Evolutionary conservation across 1,140 invertebrate species (phyloP), one percentile per base, ranked within the genome.

Genomic region (Babylonia areolata): DNA sequence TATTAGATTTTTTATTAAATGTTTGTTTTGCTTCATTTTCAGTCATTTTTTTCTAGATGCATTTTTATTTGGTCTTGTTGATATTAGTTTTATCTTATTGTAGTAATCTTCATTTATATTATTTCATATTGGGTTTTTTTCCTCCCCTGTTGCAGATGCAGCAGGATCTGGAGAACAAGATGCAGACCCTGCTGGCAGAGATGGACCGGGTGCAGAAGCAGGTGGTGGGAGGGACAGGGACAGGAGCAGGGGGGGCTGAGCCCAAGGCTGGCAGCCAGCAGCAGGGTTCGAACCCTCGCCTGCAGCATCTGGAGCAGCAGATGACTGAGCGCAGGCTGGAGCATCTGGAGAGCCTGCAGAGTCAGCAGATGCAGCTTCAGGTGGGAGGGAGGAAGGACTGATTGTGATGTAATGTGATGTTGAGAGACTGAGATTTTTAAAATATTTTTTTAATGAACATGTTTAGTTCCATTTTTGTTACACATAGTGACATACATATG

Each of bases 301-400:
- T 92, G 31, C 51, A 69, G 5, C 87, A 90, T n/a, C 84, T 92
- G 69, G 92, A 93, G 81, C 84, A 87, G 83, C 91, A 91, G 73
- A 69, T 92, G 42, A 92, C 90, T 79, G 91, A 93, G 64, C 87
- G 89, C 42, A 88, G 92, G 69, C 88, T 93, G 81, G 88, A 92
- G 78, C 90, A 92, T 37, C 81, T 91, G 78, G 92, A 92, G 75
- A 87, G 85, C 51, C 79, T 93, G 69, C 91, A 93, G 79, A 89
- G 91, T 82, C 87, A 91, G 71, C 92, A 93, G 84, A 83, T 92
- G 28, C 89, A 90, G 37, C 89, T 92, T 87, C 91, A 93, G 91
- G 92, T 92, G 82, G 71, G 80, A 73, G 9, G 46, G n/a, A n/a
- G n/a, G n/a, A n/a, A n/a, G n/a, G n/a, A n/a, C n/a, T n/a, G n/a